These are phyloP conservation scores for Rhadinocentrus ornatus DNA, from an alignment of 2,797 vertebrate genomes.

Conservation along the genomic window DNA sequence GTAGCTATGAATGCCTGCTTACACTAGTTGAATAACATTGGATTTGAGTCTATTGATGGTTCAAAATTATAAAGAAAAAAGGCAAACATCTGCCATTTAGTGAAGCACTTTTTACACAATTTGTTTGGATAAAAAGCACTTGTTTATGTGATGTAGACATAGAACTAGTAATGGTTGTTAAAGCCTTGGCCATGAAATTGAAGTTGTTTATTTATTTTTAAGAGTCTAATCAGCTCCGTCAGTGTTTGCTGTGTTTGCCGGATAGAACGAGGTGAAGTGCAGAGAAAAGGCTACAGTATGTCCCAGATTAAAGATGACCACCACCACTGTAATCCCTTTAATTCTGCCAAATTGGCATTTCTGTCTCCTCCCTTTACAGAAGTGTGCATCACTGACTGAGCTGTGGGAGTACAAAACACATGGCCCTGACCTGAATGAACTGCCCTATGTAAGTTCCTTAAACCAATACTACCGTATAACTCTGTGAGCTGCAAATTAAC, in stretches of 20 bases:
- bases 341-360: slow-evolving; percentile 75
- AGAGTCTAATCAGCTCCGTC: slow-evolving; percentile 69
- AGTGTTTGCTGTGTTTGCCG: slow-evolving; percentile 44
- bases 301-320: slow-evolving; percentile 76
- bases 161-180: slow-evolving; percentile 57
- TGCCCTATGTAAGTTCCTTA: background rate
- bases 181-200: slow-evolving; percentile 68
- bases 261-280: slow-evolving; percentile 58
- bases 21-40: slow-evolving; percentile 76
- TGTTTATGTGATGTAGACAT: background rate
- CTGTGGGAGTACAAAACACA: slow-evolving; percentile 18
- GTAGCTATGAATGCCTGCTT: slow-evolving; percentile 48
- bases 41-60: slow-evolving; percentile 29
- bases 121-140: background rate
- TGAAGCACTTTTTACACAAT: background rate
- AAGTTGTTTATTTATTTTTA: slow-evolving; percentile 60
- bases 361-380: slow-evolving; percentile 40
- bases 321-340: slow-evolving; percentile 72
- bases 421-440: slow-evolving; percentile 9
- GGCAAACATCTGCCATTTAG: background rate
- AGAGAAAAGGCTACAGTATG: slow-evolving; percentile 73
- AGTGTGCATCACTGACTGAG: slow-evolving; percentile 28
- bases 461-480: background rate
- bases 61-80: background rate
- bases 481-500: background rate